Evolutionary conservation across 23 tunicate species (phyloP).

Genomic region (Diplosoma virens): DNA sequence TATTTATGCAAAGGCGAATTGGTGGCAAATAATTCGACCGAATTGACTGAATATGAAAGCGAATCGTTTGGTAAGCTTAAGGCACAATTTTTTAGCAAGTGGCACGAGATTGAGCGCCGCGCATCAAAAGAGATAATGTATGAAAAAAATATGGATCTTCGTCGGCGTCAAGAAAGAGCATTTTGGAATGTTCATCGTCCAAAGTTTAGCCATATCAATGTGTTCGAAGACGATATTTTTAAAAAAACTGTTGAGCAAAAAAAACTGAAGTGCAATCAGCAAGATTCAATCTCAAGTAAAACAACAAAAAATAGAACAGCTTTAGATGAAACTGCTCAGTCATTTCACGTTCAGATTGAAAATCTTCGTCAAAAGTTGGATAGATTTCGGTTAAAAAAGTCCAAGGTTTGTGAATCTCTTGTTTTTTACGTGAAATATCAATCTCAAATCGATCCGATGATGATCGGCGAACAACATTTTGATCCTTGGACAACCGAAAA

Average conservation of each 20-base stretch:
- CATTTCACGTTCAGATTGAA: slow-evolving; percentile 30
- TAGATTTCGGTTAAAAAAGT: slow-evolving; percentile 87
- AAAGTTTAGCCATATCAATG: slow-evolving; percentile 86
- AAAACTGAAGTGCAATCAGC: slow-evolving; percentile 49
- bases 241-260: slow-evolving; percentile 78
- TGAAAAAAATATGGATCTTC: slow-evolving; percentile 67
- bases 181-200: slow-evolving; percentile 99
- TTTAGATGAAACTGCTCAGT: slow-evolving; percentile 42
- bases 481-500: slow-evolving; percentile 85
- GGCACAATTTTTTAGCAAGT: slow-evolving; percentile 63
- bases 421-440: slow-evolving; percentile 61
- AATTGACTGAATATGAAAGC: slow-evolving; percentile 98
- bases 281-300: slow-evolving; percentile 78
- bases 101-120: slow-evolving; percentile 77
- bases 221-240: slow-evolving; percentile 85
- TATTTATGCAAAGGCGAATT: slow-evolving; percentile 92
- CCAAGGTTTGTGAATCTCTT: slow-evolving; percentile 82
- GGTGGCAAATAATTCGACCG: slow-evolving; percentile 85
- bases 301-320: neutral
- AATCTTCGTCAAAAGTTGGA: slow-evolving; percentile 57
- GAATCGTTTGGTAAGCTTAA: slow-evolving; percentile 77
- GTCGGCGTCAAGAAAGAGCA: slow-evolving; percentile 92
- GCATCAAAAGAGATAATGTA: slow-evolving; percentile 72
- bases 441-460: slow-evolving; percentile 56
- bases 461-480: slow-evolving; percentile 41